A percentile compares a stretch with the other conserved stretches of the same genome.
Evolutionary conservation across 30 jellyfish, hydroid and myxozoan species (phyloP).

Genomic region (Turritopsis dohrnii): DNA sequence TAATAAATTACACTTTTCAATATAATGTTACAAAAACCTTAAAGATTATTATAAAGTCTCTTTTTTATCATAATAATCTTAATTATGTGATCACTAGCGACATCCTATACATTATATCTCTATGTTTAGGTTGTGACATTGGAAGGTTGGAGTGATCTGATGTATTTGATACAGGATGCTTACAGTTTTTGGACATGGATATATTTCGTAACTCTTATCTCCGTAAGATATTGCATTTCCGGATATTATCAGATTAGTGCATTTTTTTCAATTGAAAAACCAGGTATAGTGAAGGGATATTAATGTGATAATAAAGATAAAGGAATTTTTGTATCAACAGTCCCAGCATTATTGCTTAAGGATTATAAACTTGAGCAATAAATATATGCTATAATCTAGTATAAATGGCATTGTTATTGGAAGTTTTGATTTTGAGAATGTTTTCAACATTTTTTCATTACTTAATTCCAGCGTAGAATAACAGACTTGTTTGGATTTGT

Average conservation of each 20-base stretch:
- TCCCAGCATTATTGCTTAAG: no score
- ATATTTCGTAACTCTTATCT: constrained; percentile 62
- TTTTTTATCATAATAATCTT: background rate
- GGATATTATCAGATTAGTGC: background rate
- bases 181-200: constrained; percentile 71
- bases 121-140: constrained; percentile 75
- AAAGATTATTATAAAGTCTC: no score
- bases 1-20: background rate
- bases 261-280: background rate
- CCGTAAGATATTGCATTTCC: no score
- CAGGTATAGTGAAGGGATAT: background rate
- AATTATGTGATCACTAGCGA: no score
- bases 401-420: no score
- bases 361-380: no score
- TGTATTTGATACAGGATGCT: constrained; percentile 77
- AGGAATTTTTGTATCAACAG: no score
- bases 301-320: background rate
- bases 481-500: no score
- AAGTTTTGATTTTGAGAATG: no score
- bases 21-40: background rate
- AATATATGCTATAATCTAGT: no score
- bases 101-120: background rate
- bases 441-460: background rate
- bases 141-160: constrained; percentile 96
- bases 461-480: background rate